Evolutionary conservation across 2,888 invertebrate genomes (phyloP).

Genomic region (Gonocerus acuteangulatus): DNA sequence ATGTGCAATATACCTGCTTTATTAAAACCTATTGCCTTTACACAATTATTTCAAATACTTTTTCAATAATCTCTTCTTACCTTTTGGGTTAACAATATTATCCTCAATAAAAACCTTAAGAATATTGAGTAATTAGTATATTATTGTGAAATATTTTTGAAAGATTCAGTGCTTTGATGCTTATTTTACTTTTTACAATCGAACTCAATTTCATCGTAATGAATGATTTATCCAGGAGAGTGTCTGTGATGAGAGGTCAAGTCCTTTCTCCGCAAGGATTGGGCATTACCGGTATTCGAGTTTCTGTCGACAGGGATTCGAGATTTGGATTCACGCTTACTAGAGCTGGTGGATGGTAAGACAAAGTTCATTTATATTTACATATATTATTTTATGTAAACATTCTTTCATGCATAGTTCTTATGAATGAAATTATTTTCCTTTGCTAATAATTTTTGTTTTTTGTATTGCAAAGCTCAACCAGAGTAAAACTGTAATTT

Average conservation of each 20-base stretch:
- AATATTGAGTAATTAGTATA: too few species aligned
- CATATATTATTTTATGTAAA: background rate
- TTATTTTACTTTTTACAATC: background rate
- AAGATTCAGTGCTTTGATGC: too few species aligned
- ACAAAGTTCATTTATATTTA: conserved; percentile 16
- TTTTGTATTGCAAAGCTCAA: too few species aligned
- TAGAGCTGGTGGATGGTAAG: conserved; percentile 86
- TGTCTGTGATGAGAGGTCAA: conserved; percentile 96
- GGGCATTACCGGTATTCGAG: conserved; percentile 93
- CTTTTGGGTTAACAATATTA: background rate
- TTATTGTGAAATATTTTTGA: too few species aligned
- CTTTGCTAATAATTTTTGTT: too few species aligned
- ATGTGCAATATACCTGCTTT: background rate
- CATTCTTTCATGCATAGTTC: background rate
- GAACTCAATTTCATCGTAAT: background rate
- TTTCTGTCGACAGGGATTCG: conserved; percentile 88
- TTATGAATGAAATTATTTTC: background rate
- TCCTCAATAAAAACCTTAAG: background rate
- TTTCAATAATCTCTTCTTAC: too few species aligned
- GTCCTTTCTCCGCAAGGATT: conserved; percentile 90
- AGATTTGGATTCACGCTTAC: conserved; percentile 94
- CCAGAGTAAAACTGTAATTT: too few species aligned
- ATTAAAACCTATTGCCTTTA: too few species aligned
- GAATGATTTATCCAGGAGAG: conserved; percentile 64
- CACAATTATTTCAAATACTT: too few species aligned